Base-by-base conservation (phyloP, 1,140 invertebrate species). In the Cyclina sinensis region DNA sequence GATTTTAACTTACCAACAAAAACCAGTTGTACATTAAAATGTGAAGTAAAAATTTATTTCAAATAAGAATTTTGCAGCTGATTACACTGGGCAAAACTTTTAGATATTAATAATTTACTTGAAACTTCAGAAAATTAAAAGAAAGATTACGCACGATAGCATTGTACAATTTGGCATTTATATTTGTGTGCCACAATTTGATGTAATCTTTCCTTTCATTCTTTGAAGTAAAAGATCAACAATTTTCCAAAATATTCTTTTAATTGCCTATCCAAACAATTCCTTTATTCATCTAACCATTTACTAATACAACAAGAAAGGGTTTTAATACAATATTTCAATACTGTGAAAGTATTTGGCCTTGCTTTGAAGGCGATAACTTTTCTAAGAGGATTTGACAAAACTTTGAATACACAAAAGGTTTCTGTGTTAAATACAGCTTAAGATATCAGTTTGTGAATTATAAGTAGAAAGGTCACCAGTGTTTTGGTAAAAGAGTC, bases 321-420 rank as follows among this genome's bases (percentile, higher is more conserved):
- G 65, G 35, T 70, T 70, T 35, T 27, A 62, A 24, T 62, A 62
- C 57, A 62, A 16, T 70, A 18, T 27, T 57, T 37, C 30, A 37
- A 37, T 37, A 35, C 65, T 35, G 57, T 39, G 35, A 70, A 70
- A 37, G 65, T 37, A 70, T 70, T 35, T 39, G 35, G 35, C 65
- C 65, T 70, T 70, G 65, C 65, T 37, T 37, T 70, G 32, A 70
- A 70, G 65, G 65, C 35, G 65, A 70, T 39, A 70, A 35, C 32
- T 70, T 70, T 70, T 35, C 9, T 35, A 70, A 70, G 65, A 70
- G 65, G 57, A 62, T 62, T 70, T 70, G 0, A 7, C 32, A 70
- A 70, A 37, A 70, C 21, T 70, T 32, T 18, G 35, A 70, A 70
- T 70, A 70, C 65, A 70, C 65, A 70, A 70, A 70, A 5, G 65